A percentile compares a stretch with the other conserved stretches of the same genome.
phyloP scores from a whole-genome alignment of 1,140 invertebrate species.

The Melitaea cinxia region DNA sequence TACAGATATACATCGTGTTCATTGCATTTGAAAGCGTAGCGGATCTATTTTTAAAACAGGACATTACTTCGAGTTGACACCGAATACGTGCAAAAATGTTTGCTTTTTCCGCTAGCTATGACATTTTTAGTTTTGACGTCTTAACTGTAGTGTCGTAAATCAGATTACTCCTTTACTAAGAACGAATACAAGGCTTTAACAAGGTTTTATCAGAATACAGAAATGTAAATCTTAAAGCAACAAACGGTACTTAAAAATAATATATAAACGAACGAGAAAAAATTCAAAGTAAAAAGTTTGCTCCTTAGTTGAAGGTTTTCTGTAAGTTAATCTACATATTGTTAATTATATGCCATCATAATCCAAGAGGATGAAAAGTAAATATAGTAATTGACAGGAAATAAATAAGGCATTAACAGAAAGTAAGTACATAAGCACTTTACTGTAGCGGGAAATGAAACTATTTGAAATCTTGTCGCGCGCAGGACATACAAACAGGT shows the following conservation, averaged over 20 bases:
- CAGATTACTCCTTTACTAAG: neutral
- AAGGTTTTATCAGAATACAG: neutral
- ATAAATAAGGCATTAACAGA: neutral
- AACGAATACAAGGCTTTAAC: neutral
- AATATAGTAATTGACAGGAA: neutral
- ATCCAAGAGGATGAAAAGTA: too few relatives aligned
- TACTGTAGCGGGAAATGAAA: neutral
- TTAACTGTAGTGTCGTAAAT: slow-evolving; percentile 8
- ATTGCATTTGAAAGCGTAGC: slow-evolving; percentile 25
- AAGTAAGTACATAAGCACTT: too few relatives aligned
- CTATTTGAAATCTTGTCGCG: slow-evolving; percentile 5
- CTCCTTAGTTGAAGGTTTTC: too few relatives aligned
- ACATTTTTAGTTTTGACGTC: slow-evolving; percentile 11
- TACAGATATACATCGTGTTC: slow-evolving; percentile 18
- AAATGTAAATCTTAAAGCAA: neutral
- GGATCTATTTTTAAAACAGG: slow-evolving; percentile 16
- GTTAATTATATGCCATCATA: too few relatives aligned
- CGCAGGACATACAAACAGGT: neutral
- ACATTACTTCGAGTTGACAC: slow-evolving; percentile 23
- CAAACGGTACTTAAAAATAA: neutral
- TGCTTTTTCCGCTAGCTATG: slow-evolving; percentile 22
- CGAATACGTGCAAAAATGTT: slow-evolving; percentile 32
- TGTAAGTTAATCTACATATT: too few relatives aligned
- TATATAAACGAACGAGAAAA: too few relatives aligned
- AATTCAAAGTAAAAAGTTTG: too few relatives aligned